phyloP scores from a whole-genome alignment of 2,113 vertebrate genomes.

The Pseudois nayaur region DNA sequence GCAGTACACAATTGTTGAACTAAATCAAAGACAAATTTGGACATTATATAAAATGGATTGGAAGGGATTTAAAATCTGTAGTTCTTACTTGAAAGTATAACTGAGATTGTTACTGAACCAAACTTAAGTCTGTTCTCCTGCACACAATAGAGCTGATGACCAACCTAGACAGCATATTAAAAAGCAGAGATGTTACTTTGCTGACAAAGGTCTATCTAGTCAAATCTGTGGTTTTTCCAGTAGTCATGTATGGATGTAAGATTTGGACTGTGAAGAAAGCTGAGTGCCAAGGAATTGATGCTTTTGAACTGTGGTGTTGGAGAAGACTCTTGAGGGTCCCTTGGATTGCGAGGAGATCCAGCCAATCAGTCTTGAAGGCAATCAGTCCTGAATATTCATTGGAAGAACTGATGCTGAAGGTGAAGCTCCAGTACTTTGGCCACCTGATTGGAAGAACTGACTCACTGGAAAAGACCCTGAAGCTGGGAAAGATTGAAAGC shows the following conservation, averaged over 20 bases:
- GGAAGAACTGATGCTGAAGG: background rate
- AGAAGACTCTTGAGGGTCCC: background rate
- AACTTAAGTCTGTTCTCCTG: background rate
- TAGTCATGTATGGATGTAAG: background rate
- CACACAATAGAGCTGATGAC: background rate
- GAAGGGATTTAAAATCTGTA: background rate
- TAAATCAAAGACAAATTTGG: background rate
- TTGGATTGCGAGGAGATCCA: background rate
- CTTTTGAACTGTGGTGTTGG: background rate
- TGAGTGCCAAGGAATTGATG: rapidly evolving
- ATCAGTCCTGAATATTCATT: background rate
- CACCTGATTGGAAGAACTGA: background rate
- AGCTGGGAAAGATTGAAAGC: background rate
- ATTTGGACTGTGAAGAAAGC: background rate
- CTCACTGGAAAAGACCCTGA: background rate
- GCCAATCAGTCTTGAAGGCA: background rate
- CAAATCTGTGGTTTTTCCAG: background rate
- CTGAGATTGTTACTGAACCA: background rate
- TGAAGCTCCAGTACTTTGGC: background rate
- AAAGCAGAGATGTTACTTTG: background rate
- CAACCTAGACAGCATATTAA: background rate
- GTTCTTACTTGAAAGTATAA: background rate
- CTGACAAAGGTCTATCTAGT: background rate
- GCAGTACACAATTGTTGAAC: background rate
- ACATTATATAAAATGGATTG: background rate